These are phyloP conservation scores for Oligia fasciuncula DNA, from an alignment of 2,888 invertebrate genomes.

Conservation along the genomic window DNA sequence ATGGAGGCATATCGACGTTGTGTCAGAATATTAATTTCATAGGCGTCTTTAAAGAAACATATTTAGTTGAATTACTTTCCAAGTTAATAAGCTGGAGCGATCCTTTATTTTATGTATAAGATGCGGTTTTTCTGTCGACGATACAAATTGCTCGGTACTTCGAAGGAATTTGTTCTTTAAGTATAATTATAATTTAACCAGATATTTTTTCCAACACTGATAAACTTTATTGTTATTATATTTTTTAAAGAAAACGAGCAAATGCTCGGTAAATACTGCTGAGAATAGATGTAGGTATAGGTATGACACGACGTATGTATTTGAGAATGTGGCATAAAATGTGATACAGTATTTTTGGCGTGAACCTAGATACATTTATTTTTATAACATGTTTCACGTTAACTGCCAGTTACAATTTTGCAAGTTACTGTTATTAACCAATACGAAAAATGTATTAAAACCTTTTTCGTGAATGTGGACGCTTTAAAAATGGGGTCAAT, in stretches of 20 bases:
- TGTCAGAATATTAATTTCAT: constrained; percentile 79
- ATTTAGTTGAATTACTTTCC: constrained; percentile 55
- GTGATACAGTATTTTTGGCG: constrained; percentile 38
- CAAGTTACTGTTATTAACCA: constrained; percentile 59
- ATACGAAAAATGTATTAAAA: constrained; percentile 47
- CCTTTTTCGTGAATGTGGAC: constrained; percentile 21
- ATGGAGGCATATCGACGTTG: constrained; percentile 75
- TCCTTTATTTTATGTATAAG: constrained; percentile 30
- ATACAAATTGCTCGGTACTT: constrained; percentile 19
- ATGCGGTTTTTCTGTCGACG: constrained; percentile 28
- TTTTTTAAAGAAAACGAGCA: not conserved
- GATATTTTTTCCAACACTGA: not conserved
- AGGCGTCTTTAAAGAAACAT: constrained; percentile 60
- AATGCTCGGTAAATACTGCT: not conserved
- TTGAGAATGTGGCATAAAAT: constrained; percentile 31
- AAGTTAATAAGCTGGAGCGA: constrained; percentile 33
- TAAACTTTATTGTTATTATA: not conserved
- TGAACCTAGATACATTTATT: constrained; percentile 54
- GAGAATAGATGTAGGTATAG: not conserved
- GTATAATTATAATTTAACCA: constrained; percentile 17
- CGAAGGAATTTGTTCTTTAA: constrained; percentile 1
- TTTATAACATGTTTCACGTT: constrained; percentile 58
- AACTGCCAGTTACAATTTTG: constrained; percentile 60
- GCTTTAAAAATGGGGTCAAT: constrained; percentile 10
- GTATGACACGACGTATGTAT: constrained; percentile 6